Evolutionary conservation across 2,888 invertebrate genomes (phyloP), one percentile per base, ranked within the genome.

Genomic region (Lymantria dispar): DNA sequence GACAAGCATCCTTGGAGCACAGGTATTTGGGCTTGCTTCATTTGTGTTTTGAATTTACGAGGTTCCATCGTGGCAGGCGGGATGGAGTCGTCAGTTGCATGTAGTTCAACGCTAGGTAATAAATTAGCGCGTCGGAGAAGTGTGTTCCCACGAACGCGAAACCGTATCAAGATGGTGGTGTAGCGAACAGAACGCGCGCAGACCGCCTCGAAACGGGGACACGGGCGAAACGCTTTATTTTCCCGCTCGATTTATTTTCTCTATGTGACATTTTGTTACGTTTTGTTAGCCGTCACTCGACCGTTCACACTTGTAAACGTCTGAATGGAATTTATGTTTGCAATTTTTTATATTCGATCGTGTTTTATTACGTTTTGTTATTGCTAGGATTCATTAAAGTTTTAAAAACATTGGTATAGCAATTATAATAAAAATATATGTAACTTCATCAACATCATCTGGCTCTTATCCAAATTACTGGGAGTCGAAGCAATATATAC

Each of bases 11-110:
- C 58, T 69, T 67, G 69, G 70, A 60, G 49, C 48, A 52, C 54
- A 52, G 52, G 56, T 56, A 63, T 68, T 67, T 67, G 48, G 66
- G 68, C 60, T 62, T 46, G 56, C 49, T 50, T 76, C 76, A 74
- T 77, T 77, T 73, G 74, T 68, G 65, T 63, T 67, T 66, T 74
- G 70, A 71, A 84, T 82, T 81, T 83, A 80, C 80, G 76, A 78
- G 72, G 61, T 58, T 72, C 73, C 72, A 70, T 70, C 64, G 54
- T 66, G 68, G 68, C 65, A 64, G 70, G 60, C 71, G 68, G 83
- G 81, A 90, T 90, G 81, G 84, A 90, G 89, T 85, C 88, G 89
- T 90, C 90, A 89, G 84, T 84, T 81, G 83, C 83, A 80, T 87
- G 87, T 83, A 84, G 80, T 78, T 64, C 76, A 77, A 71, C 71